These are phyloP conservation scores for Drosophila mercatorum DNA, from an alignment of 2,888 invertebrate genomes.

Conservation along the genomic window DNA sequence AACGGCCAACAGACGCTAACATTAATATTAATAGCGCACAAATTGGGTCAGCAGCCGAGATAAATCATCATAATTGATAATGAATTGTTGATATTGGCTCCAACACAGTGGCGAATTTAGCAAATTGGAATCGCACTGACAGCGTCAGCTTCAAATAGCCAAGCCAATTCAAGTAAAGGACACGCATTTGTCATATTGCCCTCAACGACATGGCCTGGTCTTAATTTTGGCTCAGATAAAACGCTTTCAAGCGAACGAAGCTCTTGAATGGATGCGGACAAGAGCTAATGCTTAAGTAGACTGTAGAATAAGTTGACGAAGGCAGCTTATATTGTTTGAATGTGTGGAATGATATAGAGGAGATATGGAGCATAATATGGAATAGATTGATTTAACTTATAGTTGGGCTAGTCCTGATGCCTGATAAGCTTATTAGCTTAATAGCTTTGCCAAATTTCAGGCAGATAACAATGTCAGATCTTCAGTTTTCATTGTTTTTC, in stretches of 20 bases:
- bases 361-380: too few species aligned
- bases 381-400: too few species aligned
- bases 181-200: slow-evolving; percentile 29
- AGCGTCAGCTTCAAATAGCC: slow-evolving; percentile 1
- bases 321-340: too few species aligned
- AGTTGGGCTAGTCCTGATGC: too few species aligned
- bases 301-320: too few species aligned
- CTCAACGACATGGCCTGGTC: slow-evolving; percentile 4
- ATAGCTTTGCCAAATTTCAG: too few species aligned
- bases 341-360: too few species aligned
- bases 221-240: neutral
- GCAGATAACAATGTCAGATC: too few species aligned
- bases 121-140: slow-evolving; percentile 1
- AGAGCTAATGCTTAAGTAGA: too few species aligned
- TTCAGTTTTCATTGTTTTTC: too few species aligned
- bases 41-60: slow-evolving; percentile 77
- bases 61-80: slow-evolving; percentile 80
- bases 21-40: slow-evolving; percentile 74
- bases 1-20: slow-evolving; percentile 5
- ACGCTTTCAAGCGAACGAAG: neutral
- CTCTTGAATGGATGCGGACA: neutral
- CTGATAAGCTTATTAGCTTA: too few species aligned
- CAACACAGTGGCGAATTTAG: slow-evolving; percentile 36
- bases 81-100: slow-evolving; percentile 69
- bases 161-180: slow-evolving; percentile 29